phyloP scores from a whole-genome alignment of 2,113 vertebrate genomes.

The Solenodon paradoxus region DNA sequence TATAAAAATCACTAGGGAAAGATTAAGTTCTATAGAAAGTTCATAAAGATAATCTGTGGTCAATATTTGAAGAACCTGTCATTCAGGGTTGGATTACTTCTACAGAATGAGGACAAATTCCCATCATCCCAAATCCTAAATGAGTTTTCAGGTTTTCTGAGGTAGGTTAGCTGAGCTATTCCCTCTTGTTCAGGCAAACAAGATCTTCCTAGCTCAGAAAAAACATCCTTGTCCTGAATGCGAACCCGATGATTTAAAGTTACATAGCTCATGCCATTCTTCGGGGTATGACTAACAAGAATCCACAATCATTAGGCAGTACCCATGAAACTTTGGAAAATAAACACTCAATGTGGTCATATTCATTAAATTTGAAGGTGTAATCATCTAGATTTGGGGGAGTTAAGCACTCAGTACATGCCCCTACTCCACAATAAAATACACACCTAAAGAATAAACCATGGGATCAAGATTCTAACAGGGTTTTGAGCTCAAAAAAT shows the following conservation, averaged over 20 bases:
- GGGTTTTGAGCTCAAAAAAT: not conserved
- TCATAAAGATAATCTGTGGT: not conserved
- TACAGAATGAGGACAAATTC: not conserved
- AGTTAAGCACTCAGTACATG: not conserved
- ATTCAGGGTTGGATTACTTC: not conserved
- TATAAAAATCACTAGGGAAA: not conserved
- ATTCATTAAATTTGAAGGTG: not conserved
- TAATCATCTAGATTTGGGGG: not conserved
- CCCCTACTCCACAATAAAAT: not conserved
- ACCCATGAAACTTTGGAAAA: not conserved
- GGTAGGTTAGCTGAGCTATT: not conserved
- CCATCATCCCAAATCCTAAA: not conserved
- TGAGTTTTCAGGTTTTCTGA: not conserved
- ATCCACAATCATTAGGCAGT: not conserved
- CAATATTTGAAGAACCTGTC: conserved; percentile 12
- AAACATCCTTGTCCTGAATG: not conserved
- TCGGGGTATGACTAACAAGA: not conserved
- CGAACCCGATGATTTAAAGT: not conserved
- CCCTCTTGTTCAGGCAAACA: not conserved
- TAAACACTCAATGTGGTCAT: not conserved
- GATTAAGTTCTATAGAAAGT: not conserved
- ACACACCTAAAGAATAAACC: not conserved
- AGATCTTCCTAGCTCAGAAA: not conserved
- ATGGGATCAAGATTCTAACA: not conserved
- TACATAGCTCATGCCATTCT: not conserved